Conservation (phyloP, 2,888 invertebrate species). For the Leptura quadrifasciata region DNA sequence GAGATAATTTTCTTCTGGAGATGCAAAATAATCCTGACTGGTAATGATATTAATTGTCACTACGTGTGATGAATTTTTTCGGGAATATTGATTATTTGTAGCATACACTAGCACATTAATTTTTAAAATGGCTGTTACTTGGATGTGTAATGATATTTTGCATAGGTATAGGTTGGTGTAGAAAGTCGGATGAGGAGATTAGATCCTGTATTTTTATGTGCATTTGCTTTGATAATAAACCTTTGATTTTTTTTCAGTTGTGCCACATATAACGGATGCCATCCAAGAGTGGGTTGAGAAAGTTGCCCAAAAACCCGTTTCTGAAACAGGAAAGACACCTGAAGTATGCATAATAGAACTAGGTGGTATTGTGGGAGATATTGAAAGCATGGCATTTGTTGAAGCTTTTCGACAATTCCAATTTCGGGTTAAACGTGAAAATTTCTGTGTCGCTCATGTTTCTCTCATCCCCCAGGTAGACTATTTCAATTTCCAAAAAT, state of each 20-base stretch:
- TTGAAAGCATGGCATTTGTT: slow-evolving; percentile 99
- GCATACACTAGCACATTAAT: no score
- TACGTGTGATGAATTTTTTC: no score
- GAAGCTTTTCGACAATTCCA: slow-evolving; percentile 99
- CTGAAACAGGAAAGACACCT: slow-evolving; percentile 80
- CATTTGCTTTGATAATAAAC: neutral
- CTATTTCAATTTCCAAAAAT: neutral
- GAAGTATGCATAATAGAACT: slow-evolving; percentile 93
- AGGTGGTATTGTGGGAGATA: slow-evolving; percentile 99
- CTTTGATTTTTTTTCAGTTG: slow-evolving; percentile 78
- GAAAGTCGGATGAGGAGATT: neutral
- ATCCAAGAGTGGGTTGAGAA: slow-evolving; percentile 99
- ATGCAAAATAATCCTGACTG: no score
- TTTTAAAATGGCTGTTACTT: no score
- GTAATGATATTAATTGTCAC: no score
- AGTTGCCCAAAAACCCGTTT: slow-evolving; percentile 91
- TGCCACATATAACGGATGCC: slow-evolving; percentile 98
- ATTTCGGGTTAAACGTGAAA: slow-evolving; percentile 93
- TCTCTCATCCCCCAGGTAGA: slow-evolving; percentile 93
- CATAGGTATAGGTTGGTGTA: neutral
- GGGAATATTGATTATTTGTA: no score
- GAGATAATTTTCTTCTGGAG: no score
- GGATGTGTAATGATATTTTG: no score
- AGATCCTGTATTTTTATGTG: slow-evolving; percentile 16
- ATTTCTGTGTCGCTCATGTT: slow-evolving; percentile 98